Evolutionary conservation across 2,888 invertebrate genomes (phyloP).

Genomic region (Phytoseiulus persimilis): DNA sequence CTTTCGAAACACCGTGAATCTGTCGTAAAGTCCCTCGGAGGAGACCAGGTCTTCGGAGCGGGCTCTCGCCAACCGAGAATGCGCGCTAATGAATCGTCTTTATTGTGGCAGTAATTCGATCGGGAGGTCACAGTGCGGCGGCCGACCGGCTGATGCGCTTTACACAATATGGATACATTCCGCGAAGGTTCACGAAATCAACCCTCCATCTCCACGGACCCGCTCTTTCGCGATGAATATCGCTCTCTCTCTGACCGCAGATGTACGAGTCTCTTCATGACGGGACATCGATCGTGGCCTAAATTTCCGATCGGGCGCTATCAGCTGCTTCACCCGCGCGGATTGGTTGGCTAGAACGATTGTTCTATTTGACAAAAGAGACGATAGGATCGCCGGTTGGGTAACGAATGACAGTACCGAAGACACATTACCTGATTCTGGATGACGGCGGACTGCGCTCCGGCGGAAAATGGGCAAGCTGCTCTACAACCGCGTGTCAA

Average conservation of each 20-base stretch:
- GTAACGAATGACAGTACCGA: not conserved
- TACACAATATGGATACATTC: not conserved
- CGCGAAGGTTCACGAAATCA: not conserved
- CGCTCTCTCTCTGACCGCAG: no score
- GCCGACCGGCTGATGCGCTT: not conserved
- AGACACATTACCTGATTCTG: not conserved
- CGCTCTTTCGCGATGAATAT: no score
- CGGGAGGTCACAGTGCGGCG: not conserved
- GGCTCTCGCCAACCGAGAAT: no score
- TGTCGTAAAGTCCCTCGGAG: no score
- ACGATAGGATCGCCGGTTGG: not conserved
- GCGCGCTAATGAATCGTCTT: no score
- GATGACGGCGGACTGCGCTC: not conserved
- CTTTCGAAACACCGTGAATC: no score
- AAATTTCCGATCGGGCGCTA: not conserved
- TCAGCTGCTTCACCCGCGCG: not conserved
- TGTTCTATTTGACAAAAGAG: not conserved
- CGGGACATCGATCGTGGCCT: not conserved
- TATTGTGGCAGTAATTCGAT: no score
- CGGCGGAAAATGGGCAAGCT: not conserved
- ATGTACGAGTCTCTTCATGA: not conserved
- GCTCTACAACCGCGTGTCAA: not conserved
- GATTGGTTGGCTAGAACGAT: not conserved
- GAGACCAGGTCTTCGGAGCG: no score
- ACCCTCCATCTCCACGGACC: no score